Base-by-base conservation (phyloP, 1,140 invertebrate genomes). In the Pectinophora gossypiella region DNA sequence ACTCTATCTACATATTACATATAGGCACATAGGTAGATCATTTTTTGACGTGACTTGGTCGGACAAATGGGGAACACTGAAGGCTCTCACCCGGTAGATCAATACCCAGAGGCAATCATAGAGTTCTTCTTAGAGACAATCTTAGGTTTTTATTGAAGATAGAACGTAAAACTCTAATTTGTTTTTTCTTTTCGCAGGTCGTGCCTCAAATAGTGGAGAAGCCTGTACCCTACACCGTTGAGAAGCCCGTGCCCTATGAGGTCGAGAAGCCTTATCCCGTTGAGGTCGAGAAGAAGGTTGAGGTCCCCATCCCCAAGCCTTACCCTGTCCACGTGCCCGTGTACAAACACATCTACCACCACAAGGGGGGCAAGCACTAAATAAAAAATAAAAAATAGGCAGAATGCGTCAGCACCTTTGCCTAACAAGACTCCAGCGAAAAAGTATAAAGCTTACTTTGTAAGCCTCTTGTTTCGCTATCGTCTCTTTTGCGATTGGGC, bases 251-350 rank as follows among this genome's bases (percentile, higher is more conserved):
- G 50, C 93, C 93, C 3, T 93, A 93, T 67, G 90, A 93, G 49
- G 90, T 95, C 0, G 93, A 95, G 68, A 94, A 92, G 73, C 94
- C 93, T 0, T 94, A 94, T 85, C 90, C 93, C 20, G 92, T 95
- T 3, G 93, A 93, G 54, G 92, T 94, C 3, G 92, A 94, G 54
- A 94, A 94, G 81, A 93, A 93, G 70, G 93, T 94, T 56, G 91
- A 93, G 61, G 92, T 94, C 21, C 91, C 93, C 19, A 91, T 94
- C 64, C 92, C 92, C 58, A 94, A 94, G 79, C 93, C 93, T 19
- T 94, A 94, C 77, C 92, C 93, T 38, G 93, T 94, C 48, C 93
- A 94, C 61, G 91, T 93, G n/a, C 93, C 93, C 3, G 92, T 94
- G 44, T 95, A 94, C 88, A 94, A 94, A 78, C 93, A 94, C 79